phyloP scores from a whole-genome alignment of 1,140 invertebrate species.

The Epicauta chinensis region DNA sequence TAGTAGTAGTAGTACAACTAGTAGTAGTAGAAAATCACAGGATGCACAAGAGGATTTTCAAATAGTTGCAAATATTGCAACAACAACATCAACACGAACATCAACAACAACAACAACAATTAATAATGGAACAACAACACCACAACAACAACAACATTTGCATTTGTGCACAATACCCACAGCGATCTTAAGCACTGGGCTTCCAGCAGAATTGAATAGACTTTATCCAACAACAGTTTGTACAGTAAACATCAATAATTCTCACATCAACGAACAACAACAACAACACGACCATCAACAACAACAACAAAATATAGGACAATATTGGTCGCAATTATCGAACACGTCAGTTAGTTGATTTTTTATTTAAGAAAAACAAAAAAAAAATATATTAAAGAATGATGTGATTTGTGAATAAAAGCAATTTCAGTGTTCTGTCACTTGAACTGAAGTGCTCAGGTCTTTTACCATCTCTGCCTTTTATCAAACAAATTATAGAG shows the following conservation, averaged over 20 bases:
- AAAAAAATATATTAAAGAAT: slow-evolving; percentile 19
- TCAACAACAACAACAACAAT: not conserved
- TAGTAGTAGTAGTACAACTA: too few species aligned
- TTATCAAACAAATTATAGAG: slow-evolving; percentile 1
- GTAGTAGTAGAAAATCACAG: not conserved
- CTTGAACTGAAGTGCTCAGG: slow-evolving; percentile 26
- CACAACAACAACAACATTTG: not conserved
- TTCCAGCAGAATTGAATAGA: slow-evolving; percentile 16
- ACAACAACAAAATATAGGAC: not conserved
- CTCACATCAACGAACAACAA: slow-evolving; percentile 22
- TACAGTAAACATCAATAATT: slow-evolving; percentile 15
- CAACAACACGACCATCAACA: not conserved
- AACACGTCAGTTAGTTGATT: slow-evolving; percentile 20
- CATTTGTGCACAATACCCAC: slow-evolving; percentile 9
- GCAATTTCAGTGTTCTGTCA: slow-evolving; percentile 27
- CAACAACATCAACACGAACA: not conserved
- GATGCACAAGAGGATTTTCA: slow-evolving; percentile 1
- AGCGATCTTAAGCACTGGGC: slow-evolving; percentile 14
- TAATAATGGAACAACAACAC: not conserved
- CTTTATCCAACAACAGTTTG: slow-evolving; percentile 12
- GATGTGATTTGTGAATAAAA: slow-evolving; percentile 18
- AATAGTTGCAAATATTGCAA: not conserved
- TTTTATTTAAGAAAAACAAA: slow-evolving; percentile 7
- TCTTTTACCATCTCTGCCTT: slow-evolving; percentile 30
- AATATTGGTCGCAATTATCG: slow-evolving; percentile 2